Base-by-base conservation (phyloP, 2,888 invertebrate genomes). In the Gymnosoma rotundatum region DNA sequence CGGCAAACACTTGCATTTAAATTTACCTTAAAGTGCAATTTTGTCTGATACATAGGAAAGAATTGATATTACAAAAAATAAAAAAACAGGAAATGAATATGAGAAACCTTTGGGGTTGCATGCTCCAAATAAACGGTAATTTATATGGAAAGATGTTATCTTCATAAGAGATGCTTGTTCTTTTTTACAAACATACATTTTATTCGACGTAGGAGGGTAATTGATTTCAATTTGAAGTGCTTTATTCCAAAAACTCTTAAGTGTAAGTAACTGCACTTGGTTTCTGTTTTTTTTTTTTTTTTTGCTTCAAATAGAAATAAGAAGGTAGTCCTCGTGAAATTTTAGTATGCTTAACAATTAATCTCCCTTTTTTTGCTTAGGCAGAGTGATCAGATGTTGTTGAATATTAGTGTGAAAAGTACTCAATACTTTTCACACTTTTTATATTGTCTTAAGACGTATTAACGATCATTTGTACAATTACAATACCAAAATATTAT, bases 1-100 rank as follows among this genome's bases (percentile, higher is more conserved):
- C 64, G 14, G 58, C 75, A 70, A 76, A 45, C 60, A 79, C 32
- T 42, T 76, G 67, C 20, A 42, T 25, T 61, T 42, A 52, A 76
- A 67, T 69, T 60, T 32, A 36, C 10, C 42, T 52, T 61, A 16
- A 70, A 70, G 61, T 42, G 42, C 36, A 70, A 45, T 54, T 48
- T 48, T 38, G 32, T 7, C 45, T 54, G 61, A 0, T 25, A 38
- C 10, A 2, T 3, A 63, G 14, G 2, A 67, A 76, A 4, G 45
- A 48, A 63, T 63, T 54, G 32, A 32, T 32, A 32, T 32, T 32
- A 32, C 14, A 42, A 52, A 48, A 36, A n/a, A 52, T 9, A 50
- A n/a, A n/a, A n/a, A n/a, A n/a, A n/a, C n/a, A 50, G 42, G 5
- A n/a, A 4, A 20, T n/a, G 18, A 20, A 21, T 36, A 52, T 18